Evolutionary conservation across 2,888 invertebrate species (phyloP).

Genomic region (Linnaemya vulpina): DNA sequence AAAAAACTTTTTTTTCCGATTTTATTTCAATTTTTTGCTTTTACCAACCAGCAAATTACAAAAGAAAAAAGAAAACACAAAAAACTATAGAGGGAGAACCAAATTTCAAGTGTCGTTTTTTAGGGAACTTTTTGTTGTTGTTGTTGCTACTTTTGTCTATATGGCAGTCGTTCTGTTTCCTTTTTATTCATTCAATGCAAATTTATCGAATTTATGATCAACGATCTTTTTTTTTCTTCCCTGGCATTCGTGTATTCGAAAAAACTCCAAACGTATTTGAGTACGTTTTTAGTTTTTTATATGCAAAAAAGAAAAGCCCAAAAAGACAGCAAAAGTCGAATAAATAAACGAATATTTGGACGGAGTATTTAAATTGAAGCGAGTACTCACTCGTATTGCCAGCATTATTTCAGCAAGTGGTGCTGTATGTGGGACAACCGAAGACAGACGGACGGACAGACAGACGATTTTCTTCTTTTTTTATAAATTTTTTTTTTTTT

Average conservation of each 20-base stretch:
- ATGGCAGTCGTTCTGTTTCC: slow-evolving; percentile 21
- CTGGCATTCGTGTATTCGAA: slow-evolving; percentile 27
- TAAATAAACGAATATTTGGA: slow-evolving; percentile 30
- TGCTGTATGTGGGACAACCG: slow-evolving; percentile 68
- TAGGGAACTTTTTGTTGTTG: slow-evolving; percentile 34
- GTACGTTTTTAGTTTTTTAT: slow-evolving; percentile 2
- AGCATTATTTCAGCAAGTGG: slow-evolving; percentile 65
- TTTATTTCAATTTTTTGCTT: slow-evolving; percentile 61
- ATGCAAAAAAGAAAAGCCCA: slow-evolving; percentile 49
- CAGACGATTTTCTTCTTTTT: slow-evolving; percentile 21
- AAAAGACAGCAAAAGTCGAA: slow-evolving; percentile 43
- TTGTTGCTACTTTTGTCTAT: slow-evolving; percentile 63
- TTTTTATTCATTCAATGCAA: slow-evolving; percentile 71
- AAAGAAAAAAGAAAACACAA: slow-evolving; percentile 20
- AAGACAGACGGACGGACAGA: slow-evolving; percentile 29
- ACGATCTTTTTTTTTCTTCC: slow-evolving; percentile 51
- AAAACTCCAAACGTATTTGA: slow-evolving; percentile 43
- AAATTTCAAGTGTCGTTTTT: slow-evolving; percentile 54
- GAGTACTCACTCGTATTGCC: slow-evolving; percentile 24
- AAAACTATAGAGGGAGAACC: slow-evolving; percentile 39
- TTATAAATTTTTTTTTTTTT: no score
- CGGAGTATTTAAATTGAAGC: slow-evolving; percentile 34
- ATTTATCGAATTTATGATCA: slow-evolving; percentile 73
- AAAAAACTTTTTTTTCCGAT: slow-evolving; percentile 57
- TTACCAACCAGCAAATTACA: slow-evolving; percentile 58